phyloP scores from a whole-genome alignment of 2,113 vertebrate genomes.

The Zapornia atra region DNA sequence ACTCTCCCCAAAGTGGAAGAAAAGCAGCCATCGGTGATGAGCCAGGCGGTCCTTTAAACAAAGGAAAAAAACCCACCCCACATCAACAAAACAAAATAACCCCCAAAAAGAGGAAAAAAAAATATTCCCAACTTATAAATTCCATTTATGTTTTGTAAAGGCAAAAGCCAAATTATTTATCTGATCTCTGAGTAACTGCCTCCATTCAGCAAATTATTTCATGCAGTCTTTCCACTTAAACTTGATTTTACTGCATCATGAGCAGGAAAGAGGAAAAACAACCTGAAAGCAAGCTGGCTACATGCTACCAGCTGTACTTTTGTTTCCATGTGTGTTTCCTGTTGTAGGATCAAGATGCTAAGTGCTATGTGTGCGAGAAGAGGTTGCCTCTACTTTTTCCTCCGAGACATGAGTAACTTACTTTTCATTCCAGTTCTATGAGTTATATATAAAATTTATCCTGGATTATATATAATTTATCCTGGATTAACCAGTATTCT shows the following conservation, averaged over 20 bases:
- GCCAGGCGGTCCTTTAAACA: slow-evolving; percentile 83
- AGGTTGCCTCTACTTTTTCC: neutral
- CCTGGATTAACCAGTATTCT: neutral
- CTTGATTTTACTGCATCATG: neutral
- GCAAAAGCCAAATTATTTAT: neutral
- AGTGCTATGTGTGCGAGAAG: neutral
- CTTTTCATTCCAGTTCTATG: neutral
- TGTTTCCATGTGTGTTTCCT: neutral
- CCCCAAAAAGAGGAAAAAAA: neutral
- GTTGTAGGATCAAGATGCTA: neutral
- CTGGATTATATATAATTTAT: neutral
- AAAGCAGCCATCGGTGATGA: slow-evolving; percentile 92
- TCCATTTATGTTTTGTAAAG: neutral
- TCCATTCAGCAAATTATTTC: neutral
- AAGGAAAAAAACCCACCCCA: neutral
- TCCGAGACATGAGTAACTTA: neutral
- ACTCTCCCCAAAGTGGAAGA: slow-evolving; percentile 87
- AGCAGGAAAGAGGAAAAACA: neutral
- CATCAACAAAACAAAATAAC: neutral
- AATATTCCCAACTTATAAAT: neutral
- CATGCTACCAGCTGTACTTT: neutral
- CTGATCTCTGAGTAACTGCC: neutral
- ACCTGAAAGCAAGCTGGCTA: neutral
- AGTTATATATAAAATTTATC: neutral
- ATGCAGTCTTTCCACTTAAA: neutral